Conservation (phyloP, 2,888 invertebrate species). For the Eumerus sabulonum region DNA sequence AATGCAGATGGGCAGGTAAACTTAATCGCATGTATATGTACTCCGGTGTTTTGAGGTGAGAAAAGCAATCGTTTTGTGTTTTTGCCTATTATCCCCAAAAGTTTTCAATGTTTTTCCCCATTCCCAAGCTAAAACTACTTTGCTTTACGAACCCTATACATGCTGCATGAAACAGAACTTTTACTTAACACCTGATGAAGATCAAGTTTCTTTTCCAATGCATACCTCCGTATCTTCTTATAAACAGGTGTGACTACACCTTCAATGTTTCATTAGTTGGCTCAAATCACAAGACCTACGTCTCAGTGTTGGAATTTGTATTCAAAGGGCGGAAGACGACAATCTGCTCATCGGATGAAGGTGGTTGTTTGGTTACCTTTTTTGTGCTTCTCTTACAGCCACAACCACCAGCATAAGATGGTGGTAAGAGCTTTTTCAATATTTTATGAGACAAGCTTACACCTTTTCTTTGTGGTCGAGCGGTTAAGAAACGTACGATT, state of each 20-base stretch:
- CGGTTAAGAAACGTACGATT: slow-evolving; percentile 62
- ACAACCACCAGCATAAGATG: slow-evolving; percentile 41
- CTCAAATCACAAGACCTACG: slow-evolving; percentile 59
- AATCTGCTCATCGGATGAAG: slow-evolving; percentile 63
- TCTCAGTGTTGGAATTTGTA: slow-evolving; percentile 21
- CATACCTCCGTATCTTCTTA: slow-evolving; percentile 41
- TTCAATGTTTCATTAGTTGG: slow-evolving; percentile 66
- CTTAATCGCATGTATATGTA: slow-evolving; percentile 21
- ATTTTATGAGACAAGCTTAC: slow-evolving; percentile 68
- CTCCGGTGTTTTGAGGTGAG: slow-evolving; percentile 56
- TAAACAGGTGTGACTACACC: slow-evolving; percentile 55
- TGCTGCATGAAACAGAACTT: slow-evolving; percentile 60
- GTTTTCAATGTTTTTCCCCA: slow-evolving; percentile 49
- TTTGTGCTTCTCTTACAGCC: slow-evolving; percentile 34
- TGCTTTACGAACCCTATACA: slow-evolving; percentile 22
- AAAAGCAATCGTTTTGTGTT: slow-evolving; percentile 68
- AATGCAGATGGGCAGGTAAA: too few species aligned
- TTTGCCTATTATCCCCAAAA: slow-evolving; percentile 66
- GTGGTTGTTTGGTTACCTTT: slow-evolving; percentile 42
- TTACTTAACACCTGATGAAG: slow-evolving; percentile 68
- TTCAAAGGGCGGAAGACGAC: slow-evolving; percentile 52
- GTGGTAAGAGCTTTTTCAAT: slow-evolving; percentile 58
- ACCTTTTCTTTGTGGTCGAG: slow-evolving; percentile 62
- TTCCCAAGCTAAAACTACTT: slow-evolving; percentile 29
- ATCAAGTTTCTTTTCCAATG: slow-evolving; percentile 65